Evolutionary conservation across 2,113 vertebrate species (phyloP), one percentile per base, ranked within the genome.

Genomic region (Misgurnus mizolepis): DNA sequence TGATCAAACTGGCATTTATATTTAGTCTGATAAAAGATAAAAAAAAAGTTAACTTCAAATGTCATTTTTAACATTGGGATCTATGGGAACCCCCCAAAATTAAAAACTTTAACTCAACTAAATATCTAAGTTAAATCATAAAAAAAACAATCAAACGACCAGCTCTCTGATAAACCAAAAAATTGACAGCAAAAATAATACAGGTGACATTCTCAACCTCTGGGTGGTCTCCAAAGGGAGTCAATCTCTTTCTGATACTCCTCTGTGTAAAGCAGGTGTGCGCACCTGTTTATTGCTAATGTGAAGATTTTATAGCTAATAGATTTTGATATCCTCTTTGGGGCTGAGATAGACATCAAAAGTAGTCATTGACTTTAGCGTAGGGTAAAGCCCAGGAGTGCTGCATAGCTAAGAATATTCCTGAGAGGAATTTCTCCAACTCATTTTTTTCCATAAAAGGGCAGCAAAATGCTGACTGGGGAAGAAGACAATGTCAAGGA

Each of bases 401-500:
- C 64, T 34, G 82, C 68, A 80, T 78, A 47, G 82, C 83, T 85
- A 80, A 80, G 80, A 84, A 82, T 83, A 80, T 86, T 85, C 78
- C 82, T 73, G 62, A 47, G 61, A 79, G 77, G 82, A 86, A 84
- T 84, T 80, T 87, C 84, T 86, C 71, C 45, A 64, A 70, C 79
- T 72, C 72, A 92, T 85, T 76, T 69, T 81, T 92, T 93, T 91
- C 94, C 94, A 94, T 95, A 95, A 95, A 95, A 95, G 93, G 95
- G 88, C 93, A 95, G 92, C 92, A 93, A 93, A 95, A 93, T 94
- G 94, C 94, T 95, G 94, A 95, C 93, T 94, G 93, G 91, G n/a
- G 92, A 93, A 85, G 95, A 95, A 95, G 94, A 94, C 94, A 95
- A 94, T 94, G 94, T 95, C 93, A 95, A 95, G 94, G 95, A 95